Base-by-base conservation (phyloP, 2,888 invertebrate genomes). In the Epirrhoe alternata region DNA sequence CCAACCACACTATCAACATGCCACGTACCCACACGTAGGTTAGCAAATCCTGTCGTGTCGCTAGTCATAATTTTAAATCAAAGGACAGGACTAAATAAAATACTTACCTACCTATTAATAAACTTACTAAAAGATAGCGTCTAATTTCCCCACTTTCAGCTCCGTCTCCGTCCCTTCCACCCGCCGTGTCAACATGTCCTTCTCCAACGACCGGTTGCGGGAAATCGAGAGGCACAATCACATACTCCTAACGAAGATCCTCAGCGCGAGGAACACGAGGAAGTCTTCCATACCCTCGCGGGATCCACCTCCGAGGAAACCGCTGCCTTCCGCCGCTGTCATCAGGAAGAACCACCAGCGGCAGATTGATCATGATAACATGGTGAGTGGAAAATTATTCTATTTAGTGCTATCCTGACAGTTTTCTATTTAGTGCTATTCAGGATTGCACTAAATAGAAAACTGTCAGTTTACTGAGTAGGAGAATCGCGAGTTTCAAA, bases 221-320 rank as follows among this genome's bases (percentile, higher is more conserved):
- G 95, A 95, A 75, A 95, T 95, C 14, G 94, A 95, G 72, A 86
- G 95, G 0, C 94, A 95, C 76, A 95, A 95, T 77, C 92, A 94
- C 72, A 95, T 95, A 8, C 82, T 95, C 2, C 79, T 95, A 8
- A 87, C 89, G 47, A 95, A 94, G 84, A 95, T 95, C 70, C 79
- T 95, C 62, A 89, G 90, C 57, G 94, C 89, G 0, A 82, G 90
- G n/a, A 89, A 90, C 71, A 75, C 70, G 1, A 80, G 74, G 60
- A 88, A 87, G 78, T 85, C 89, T 10, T 85, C 90, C 63, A 86
- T 90, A 67, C 87, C 92, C 0, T 30, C 81, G 0, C 72, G 77
- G 3, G 86, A 86, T 5, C 80, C 77, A 67, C 76, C 79, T 0
- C 45, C 65, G 0, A 77, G 78, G 65, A 78, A 81, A 60, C 82